Evolutionary conservation across 2,888 invertebrate genomes (phyloP), one percentile per base, ranked within the genome.

Genomic region (Cheilosia variabilis): DNA sequence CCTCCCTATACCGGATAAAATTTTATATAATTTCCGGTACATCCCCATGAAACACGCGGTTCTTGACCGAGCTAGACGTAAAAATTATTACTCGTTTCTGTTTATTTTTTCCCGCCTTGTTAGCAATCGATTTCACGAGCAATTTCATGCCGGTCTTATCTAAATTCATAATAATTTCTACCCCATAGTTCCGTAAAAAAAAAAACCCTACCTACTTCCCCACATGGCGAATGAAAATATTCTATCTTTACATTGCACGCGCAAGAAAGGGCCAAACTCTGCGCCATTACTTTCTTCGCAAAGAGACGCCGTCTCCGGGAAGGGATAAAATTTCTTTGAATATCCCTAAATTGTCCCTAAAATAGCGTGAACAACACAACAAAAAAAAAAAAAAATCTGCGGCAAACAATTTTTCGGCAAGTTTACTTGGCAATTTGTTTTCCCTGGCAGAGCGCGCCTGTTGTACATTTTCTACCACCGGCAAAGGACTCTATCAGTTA

Each of bases 401-500:
- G 41, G 65, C n/a, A 45, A 45, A 73, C 15, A 73, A 65, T 71
- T 66, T 77, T 79, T 77, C 50, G 47, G 62, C 31, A 9, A 31
- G 31, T 31, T 31, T 31, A 31, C 31, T 31, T 31, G 31, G 31
- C 60, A 68, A 53, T 31, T 60, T 45, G 60, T 55, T 62, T 37
- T 10, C 41, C 34, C 52, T 19, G 15, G 15, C 7, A 4, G n/a
- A 37, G 17, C 62, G 17, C 47, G 47, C 62, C 52, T 47, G 55
- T 45, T 55, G 55, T 72, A 13, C 13, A 22, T 19, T 4, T 50
- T 66, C 47, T 62, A 10, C 43, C 65, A 53, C 37, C 24, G 62
- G 72, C 55, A 60, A 50, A 63, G 71, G 60, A 75, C 80, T 84
- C 75, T 79, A 80, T 80, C 84, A 80, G 84, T 80, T 80, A 80